Evolutionary conservation across 2,888 invertebrate genomes (phyloP), one percentile per base, ranked within the genome.

Genomic region (Anoplius nigerrimus): DNA sequence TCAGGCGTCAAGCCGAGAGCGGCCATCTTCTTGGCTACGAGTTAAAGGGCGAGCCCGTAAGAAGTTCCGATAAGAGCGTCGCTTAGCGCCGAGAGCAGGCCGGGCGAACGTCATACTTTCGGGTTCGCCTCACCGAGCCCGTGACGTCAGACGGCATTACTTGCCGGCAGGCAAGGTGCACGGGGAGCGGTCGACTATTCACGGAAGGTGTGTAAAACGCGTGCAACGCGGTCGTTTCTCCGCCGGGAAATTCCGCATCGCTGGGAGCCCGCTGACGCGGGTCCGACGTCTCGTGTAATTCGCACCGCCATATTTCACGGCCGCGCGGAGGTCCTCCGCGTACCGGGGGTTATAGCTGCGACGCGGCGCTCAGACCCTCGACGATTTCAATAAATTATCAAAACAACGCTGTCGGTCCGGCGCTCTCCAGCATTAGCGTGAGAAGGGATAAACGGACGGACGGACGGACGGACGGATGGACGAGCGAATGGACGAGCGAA

Each of bases 361-460:
- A 6, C 52, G 52, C n/a, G 21, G 52, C 22, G 52, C 52, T 52
- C 21, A 52, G 52, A 21, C 52, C 52, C 22, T 21, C 52, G 52
- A 21, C 52, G 52, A 52, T 20, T 85, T 80, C 83, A 77, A 86
- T 85, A 81, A 85, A 86, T 85, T 84, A 86, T 80, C 80, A 76
- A 80, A 80, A 79, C 72, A 76, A 78, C 71, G 68, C 72, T 71
- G 54, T 45, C 75, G 57, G 71, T 27, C n/a, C 27, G 59, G 69
- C 71, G 55, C 69, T 73, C 71, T 72, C 66, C 65, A 69, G 80
- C 73, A 76, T 76, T 76, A 79, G 73, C 70, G 74, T 69, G 71
- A 75, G 78, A 76, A 76, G 69, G 68, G 61, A 61, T 59, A 61
- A 64, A 60, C 61, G 45, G 46, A 59, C 27, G 20, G 20, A 69